Percentiles rank a stretch among this genome's conserved stretches.
These are phyloP conservation scores for Crotophaga sulcirostris DNA, from an alignment of 2,113 vertebrate genomes.

Conservation along the genomic window DNA sequence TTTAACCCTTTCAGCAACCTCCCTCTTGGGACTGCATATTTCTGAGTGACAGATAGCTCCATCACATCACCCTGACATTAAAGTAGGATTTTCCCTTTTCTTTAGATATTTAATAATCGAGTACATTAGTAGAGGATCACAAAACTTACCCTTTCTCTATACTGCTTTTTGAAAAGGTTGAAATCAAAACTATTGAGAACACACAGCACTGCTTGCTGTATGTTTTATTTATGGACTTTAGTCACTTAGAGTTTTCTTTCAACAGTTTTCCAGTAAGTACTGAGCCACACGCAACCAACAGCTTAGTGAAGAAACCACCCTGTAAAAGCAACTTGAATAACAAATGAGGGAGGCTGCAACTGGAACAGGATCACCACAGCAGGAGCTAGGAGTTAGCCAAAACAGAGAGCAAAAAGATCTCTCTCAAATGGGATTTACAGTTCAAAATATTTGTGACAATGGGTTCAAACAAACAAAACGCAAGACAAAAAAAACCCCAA, in stretches of 20 bases:
- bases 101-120: not conserved
- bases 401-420: not conserved
- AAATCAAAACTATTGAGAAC: not conserved
- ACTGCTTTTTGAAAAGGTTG: not conserved
- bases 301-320: not conserved
- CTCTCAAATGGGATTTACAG: not conserved
- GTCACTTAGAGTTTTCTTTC: constrained; percentile 27
- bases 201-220: not conserved
- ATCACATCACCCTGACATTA: not conserved
- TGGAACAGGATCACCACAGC: not conserved
- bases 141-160: not conserved
- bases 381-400: not conserved
- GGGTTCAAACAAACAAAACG: not conserved
- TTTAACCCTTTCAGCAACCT: not conserved
- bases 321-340: constrained; percentile 15
- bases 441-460: not conserved
- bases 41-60: not conserved
- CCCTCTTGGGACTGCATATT: accelerated
- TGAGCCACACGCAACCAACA: constrained; percentile 3
- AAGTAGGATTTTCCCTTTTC: not conserved
- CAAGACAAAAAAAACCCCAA: not conserved
- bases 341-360: not conserved
- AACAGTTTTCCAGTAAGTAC: constrained; percentile 32
- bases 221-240: constrained; percentile 44
- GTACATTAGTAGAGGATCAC: not conserved